Evolutionary conservation across 2,797 vertebrate genomes (phyloP).

Genomic region (Pipistrellus pipistrellus): DNA sequence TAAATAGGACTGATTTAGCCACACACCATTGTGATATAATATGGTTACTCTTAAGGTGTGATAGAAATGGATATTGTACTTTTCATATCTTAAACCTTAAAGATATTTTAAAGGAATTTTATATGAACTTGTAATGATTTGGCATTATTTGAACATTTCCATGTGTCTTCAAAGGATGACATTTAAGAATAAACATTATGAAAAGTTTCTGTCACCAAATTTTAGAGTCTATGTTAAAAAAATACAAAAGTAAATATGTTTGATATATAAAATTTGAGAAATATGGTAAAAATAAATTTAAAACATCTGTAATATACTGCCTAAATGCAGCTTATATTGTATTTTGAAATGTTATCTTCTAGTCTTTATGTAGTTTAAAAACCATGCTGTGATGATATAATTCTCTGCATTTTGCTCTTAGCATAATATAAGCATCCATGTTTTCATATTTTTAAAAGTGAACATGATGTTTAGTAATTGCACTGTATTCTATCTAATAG

Average conservation of each 20-base stretch:
- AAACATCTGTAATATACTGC: not conserved
- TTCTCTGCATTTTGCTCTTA: constrained; percentile 26
- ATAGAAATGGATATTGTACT: constrained; percentile 9
- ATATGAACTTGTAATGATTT: not conserved
- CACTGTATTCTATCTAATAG: not conserved
- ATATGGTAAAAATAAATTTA: constrained; percentile 25
- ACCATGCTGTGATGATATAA: not conserved
- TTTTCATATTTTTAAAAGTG: not conserved
- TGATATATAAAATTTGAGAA: constrained; percentile 52
- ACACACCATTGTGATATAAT: not conserved
- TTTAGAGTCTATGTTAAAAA: constrained; percentile 45
- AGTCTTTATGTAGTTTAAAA: constrained; percentile 40
- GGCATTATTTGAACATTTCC: constrained; percentile 12
- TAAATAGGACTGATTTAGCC: not conserved
- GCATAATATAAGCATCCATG: not conserved
- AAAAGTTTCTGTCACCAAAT: constrained; percentile 38
- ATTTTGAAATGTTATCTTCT: constrained; percentile 20
- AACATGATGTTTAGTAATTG: constrained; percentile 16
- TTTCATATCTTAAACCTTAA: constrained; percentile 45
- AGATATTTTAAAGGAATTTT: constrained; percentile 12
- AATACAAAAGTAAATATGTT: not conserved
- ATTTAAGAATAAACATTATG: constrained; percentile 17
- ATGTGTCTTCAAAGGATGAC: constrained; percentile 2
- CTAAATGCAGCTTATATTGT: constrained; percentile 41
- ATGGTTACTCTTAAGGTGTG: not conserved